Base-by-base conservation (phyloP, 1,140 invertebrate species). In the Cyclina sinensis region DNA sequence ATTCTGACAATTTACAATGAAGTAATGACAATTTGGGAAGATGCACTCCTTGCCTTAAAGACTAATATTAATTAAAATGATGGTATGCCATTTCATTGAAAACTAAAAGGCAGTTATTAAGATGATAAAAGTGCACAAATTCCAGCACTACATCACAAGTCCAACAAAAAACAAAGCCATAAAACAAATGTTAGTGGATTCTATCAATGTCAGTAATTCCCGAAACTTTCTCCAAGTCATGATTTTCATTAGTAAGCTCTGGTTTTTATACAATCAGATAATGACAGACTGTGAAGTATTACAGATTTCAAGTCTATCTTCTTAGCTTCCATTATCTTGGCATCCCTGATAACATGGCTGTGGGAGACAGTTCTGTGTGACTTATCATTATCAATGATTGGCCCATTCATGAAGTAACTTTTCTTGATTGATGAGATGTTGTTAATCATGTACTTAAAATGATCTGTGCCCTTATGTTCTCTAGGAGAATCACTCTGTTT, bases 211-310 rank as follows among this genome's bases (percentile, higher is more conserved):
- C 21, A 16, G 46, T 78, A 78, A 74, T 74, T 5, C 70, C 21
- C 0, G 0, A 51, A 78, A 51, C 74, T 54, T 78, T 11, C 48
- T n/a, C 27, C 4, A 54, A 54, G 74, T 78, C 74, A 78, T 78
- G 74, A 78, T 78, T 78, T 78, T 54, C 74, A 78, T 78, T 78
- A 78, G 14, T 51, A 35, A 35, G 48, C 27, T 51, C 73, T 27
- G n/a, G 24, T 48, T n/a, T 27, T 11, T 30, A 27, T 65, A 30
- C 27, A 30, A 65, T 65, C 59, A 65, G 24, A 1, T 65, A 65
- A 65, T 65, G 59, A 65, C 59, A 65, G 59, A 27, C 59, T 65
- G 59, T 59, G 59, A 65, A 65, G 4, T 65, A 16, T 14, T 21
- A 30, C 11, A 30, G 59, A 65, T 30, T 30, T 18, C 1, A 30